Evolutionary conservation across 2,113 vertebrate species (phyloP), one percentile per base, ranked within the genome.

Genomic region (Alouatta palliata): DNA sequence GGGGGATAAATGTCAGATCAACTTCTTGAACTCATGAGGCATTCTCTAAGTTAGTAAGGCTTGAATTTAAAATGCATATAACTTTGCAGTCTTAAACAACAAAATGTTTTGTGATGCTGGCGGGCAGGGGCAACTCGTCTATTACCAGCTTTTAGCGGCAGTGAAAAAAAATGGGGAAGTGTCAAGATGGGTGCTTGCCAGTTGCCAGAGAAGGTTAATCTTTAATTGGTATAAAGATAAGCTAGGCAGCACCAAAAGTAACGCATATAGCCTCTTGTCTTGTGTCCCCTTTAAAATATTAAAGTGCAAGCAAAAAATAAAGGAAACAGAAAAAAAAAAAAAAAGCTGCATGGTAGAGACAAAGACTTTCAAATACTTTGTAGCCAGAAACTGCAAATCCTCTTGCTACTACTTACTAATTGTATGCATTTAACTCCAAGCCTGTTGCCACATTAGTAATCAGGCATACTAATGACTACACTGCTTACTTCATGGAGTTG

Each of bases 121-220:
- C 1, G 27, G 47, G 43, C 71, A 90, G 20, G 54, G 40, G 25
- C 80, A n/a, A 37, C 43, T 95, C 54, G 35, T 70, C 54, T 88
- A 86, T 97, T 95, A 94, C 96, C 97, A 93, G 90, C 45, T 90
- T 93, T 93, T 82, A 25, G 70, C 95, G 93, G 96, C 76, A 68
- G 84, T 96, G 91, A 76, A 80, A 93, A 92, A 93, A 96, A 87
- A 85, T 66, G 56, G 90, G 87, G 71, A 97, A 97, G 93, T 97
- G 47, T 90, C 30, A 70, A 90, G 61, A 94, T 79, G 76, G 84
- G 43, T 84, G 79, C 83, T 58, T 89, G 89, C 58, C 54, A 81
- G n/a, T 94, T 97, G 83, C 92, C 93, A 88, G 75, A 95, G 35
- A 94, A 97, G 94, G 91, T 97, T 95, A 95, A 95, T 96, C 19